These are phyloP conservation scores for Otocyon megalotis DNA, from an alignment of 2,113 vertebrate genomes.

Conservation along the genomic window DNA sequence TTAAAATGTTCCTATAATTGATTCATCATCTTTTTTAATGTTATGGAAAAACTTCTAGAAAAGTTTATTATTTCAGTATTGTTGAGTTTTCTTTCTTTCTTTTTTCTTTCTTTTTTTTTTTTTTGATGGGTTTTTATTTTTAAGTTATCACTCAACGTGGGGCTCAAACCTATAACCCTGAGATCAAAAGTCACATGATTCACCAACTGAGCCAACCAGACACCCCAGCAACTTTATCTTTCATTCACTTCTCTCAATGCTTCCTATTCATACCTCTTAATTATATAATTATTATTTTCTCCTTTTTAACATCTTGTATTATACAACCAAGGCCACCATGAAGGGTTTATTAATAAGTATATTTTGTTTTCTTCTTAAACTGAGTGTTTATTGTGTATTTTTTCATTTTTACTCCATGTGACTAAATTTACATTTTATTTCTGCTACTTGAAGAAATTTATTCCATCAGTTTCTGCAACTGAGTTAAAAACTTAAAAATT, in stretches of 20 bases:
- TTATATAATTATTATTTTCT: not conserved
- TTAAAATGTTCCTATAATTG: not conserved
- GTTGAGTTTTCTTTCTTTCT: not conserved
- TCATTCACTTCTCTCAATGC: not conserved
- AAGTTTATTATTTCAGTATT: not conserved
- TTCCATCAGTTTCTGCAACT: not conserved
- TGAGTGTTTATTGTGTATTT: not conserved
- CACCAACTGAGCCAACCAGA: not conserved
- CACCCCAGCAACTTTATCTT: not conserved
- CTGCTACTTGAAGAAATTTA: slow-evolving; percentile 35
- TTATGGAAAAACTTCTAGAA: not conserved
- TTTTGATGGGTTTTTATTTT: not conserved
- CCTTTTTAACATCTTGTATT: not conserved
- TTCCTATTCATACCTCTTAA: not conserved
- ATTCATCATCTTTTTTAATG: not conserved
- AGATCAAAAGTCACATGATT: not conserved
- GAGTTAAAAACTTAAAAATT: not conserved
- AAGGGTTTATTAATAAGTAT: not conserved
- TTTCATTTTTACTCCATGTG: not conserved
- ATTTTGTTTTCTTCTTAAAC: not conserved
- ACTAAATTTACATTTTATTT: slow-evolving; percentile 53
- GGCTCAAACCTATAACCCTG: not conserved
- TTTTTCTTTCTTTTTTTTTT: not conserved
- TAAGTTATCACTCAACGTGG: not conserved
- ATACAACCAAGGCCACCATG: not conserved